phyloP scores from a whole-genome alignment of 1,140 invertebrate genomes.

The Leptinotarsa texana region DNA sequence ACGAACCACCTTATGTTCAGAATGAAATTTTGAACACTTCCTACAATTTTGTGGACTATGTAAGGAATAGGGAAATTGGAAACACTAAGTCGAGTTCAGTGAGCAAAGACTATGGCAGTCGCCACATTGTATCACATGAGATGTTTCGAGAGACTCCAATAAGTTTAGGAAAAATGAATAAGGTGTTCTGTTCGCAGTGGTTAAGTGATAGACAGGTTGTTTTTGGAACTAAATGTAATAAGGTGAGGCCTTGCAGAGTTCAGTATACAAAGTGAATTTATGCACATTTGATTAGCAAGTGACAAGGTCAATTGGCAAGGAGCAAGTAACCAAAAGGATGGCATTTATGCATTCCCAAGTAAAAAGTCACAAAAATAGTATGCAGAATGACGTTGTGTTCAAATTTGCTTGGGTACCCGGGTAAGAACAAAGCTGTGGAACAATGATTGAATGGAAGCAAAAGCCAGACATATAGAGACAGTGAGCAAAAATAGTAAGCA shows the following conservation, averaged over 20 bases:
- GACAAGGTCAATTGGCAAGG: too few relatives aligned
- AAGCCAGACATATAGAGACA: too few relatives aligned
- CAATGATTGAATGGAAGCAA: too few relatives aligned
- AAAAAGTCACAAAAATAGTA: too few relatives aligned
- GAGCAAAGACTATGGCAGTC: conserved; percentile 72
- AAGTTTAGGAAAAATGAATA: conserved; percentile 86
- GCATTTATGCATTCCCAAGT: too few relatives aligned
- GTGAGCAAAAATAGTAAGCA: too few relatives aligned
- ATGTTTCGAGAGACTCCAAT: conserved; percentile 84
- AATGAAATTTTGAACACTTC: conserved; percentile 76
- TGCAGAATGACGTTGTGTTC: too few relatives aligned
- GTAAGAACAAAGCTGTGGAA: too few relatives aligned
- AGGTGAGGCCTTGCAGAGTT: conserved; percentile 61
- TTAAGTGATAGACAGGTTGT: conserved; percentile 92
- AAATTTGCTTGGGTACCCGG: too few relatives aligned
- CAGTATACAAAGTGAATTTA: too few relatives aligned
- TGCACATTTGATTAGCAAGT: too few relatives aligned
- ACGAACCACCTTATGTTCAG: conserved; percentile 71
- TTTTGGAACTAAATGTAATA: conserved; percentile 96
- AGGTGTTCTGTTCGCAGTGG: conserved; percentile 97
- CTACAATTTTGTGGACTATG: conserved; percentile 84
- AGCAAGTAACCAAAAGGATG: too few relatives aligned
- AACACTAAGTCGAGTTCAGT: conserved; percentile 66
- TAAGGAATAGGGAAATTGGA: conserved; percentile 74
- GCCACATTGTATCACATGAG: conserved; percentile 85